These are phyloP conservation scores for Pseudomyrmex pallidus DNA, from an alignment of 1,140 invertebrate species.

Conservation along the genomic window DNA sequence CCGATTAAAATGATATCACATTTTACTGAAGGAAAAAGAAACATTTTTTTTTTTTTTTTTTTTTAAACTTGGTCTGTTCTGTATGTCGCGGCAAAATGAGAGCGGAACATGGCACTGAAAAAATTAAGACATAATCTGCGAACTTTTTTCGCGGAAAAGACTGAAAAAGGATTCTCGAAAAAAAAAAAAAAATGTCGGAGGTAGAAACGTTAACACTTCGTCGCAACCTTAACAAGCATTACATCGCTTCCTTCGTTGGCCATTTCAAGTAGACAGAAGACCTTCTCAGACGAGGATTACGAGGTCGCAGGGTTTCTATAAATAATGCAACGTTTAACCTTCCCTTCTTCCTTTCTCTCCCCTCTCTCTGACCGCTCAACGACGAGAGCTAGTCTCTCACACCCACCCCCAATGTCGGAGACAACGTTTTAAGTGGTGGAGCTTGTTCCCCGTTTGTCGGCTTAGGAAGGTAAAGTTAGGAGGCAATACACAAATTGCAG, in stretches of 20 bases:
- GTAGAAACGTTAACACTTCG: constrained; percentile 66
- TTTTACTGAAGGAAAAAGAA: too few relatives aligned
- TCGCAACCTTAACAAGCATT: constrained; percentile 54
- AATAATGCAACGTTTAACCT: constrained; percentile 73
- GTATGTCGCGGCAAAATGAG: not conserved
- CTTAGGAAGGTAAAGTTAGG: constrained; percentile 46
- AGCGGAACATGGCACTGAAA: not conserved
- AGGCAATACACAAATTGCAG: constrained; percentile 44
- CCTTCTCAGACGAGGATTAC: constrained; percentile 74
- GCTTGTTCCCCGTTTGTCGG: constrained; percentile 51
- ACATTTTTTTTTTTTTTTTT: too few relatives aligned
- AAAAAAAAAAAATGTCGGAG: constrained; percentile 29
- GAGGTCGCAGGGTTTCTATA: constrained; percentile 73
- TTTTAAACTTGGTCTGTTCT: too few relatives aligned
- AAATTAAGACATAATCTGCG: constrained; percentile 21
- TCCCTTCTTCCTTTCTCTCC: not conserved
- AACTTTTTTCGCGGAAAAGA: not conserved
- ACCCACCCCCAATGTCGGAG: constrained; percentile 49
- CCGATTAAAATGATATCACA: too few relatives aligned
- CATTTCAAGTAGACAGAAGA: constrained; percentile 73
- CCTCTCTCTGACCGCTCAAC: not conserved
- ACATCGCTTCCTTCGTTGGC: constrained; percentile 67
- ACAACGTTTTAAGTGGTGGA: constrained; percentile 60
- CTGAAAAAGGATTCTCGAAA: not conserved
- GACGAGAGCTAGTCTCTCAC: constrained; percentile 30